Conservation (phyloP, 2,888 invertebrate genomes). For the Oligia strigilis region DNA sequence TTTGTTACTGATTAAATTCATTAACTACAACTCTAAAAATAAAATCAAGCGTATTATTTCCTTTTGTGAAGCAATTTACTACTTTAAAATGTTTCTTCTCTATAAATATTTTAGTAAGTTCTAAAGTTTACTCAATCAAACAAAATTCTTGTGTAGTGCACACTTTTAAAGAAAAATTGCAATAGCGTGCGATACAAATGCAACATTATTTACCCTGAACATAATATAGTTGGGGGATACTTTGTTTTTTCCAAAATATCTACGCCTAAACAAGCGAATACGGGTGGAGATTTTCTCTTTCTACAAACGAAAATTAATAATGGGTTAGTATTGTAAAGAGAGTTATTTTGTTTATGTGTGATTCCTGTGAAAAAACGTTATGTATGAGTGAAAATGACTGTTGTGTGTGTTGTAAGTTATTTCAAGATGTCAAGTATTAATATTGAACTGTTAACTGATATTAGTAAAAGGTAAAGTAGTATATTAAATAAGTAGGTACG, state of each 20-base stretch:
- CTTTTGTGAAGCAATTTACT: background rate
- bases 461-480: constrained; percentile 31
- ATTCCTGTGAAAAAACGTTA: constrained; percentile 40
- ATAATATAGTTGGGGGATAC: constrained; percentile 83
- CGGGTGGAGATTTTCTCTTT: constrained; percentile 87
- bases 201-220: constrained; percentile 87
- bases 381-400: constrained; percentile 30
- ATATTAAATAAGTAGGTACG: constrained; percentile 20
- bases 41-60: background rate
- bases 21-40: background rate
- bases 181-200: constrained; percentile 74
- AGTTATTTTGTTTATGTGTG: constrained; percentile 33
- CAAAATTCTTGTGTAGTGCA: constrained; percentile 58
- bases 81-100: background rate
- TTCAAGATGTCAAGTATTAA: constrained; percentile 15
- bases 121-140: constrained; percentile 25
- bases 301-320: constrained; percentile 85
- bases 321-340: constrained; percentile 73
- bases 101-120: constrained; percentile 1
- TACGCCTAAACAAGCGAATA: constrained; percentile 89
- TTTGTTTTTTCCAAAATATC: constrained; percentile 89
- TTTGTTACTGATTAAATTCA: constrained; percentile 18
- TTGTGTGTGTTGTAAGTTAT: constrained; percentile 16
- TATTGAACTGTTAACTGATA: constrained; percentile 30
- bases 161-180: constrained; percentile 67